Evolutionary conservation across 2,113 vertebrate genomes (phyloP), one percentile per base, ranked within the genome.

Genomic region (Canis aureus): DNA sequence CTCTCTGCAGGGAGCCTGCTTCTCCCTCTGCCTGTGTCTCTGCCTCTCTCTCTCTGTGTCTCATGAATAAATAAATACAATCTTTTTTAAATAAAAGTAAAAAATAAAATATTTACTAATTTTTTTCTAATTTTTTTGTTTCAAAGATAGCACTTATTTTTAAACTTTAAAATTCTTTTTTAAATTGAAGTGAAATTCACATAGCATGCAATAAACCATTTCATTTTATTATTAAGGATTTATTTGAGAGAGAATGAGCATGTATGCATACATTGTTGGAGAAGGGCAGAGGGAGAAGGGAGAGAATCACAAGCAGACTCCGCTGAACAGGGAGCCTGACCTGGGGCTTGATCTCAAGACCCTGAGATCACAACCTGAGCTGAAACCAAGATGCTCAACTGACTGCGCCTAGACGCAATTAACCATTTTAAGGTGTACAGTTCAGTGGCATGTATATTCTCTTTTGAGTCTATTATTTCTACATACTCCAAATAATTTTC

Each of bases 401-500:
- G 32, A 69, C 66, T 67, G 66, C 0, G 16, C 67, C 8, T 7
- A 69, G 67, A 17, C 1, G 0, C 17, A 81, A 1, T 64, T 49
- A 85, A 55, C 20, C 23, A 53, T 94, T 90, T 93, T 62, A 60
- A 91, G 95, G 20, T 60, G 1, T 86, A 57, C 29, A 57, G 16
- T 35, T 92, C 16, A 67, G 7, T 81, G 60, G 3, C 27, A 66
- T 80, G 81, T 91, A 32, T 88, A 73, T 67, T 95, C 27, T 92
- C 11, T 93, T 80, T 91, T 84, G 29, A 74, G 73, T 25, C 62
- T 95, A 35, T 67, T 89, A 32, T 87, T 89, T 88, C 23, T 80
- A 13, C 5, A 25, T 88, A 69, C 25, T 93, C 8, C 27, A 53
- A 67, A 73, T 10, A 94, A 78, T 96, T 97, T 95, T 97, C 5